These are phyloP conservation scores for Pyralis farinalis DNA, from an alignment of 2,888 invertebrate species.

Conservation along the genomic window DNA sequence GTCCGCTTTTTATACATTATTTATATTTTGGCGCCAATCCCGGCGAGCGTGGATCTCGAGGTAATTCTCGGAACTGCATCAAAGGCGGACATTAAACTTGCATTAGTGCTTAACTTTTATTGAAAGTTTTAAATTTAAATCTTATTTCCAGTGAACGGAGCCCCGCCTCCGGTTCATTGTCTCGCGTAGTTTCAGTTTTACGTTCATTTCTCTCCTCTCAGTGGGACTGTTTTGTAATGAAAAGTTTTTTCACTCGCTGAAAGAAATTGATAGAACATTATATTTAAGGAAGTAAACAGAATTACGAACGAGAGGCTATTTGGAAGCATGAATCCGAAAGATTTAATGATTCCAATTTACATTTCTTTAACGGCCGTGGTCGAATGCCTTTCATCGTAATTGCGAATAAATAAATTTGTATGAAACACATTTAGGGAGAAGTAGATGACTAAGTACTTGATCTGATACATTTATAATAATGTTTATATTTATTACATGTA, in stretches of 20 bases:
- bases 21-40: neutral
- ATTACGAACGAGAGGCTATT: no score
- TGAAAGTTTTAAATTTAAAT: conserved; percentile 51
- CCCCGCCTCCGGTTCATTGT: neutral
- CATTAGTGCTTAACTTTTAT: conserved; percentile 61
- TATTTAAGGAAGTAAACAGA: no score
- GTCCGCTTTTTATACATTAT: neutral
- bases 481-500: no score
- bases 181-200: neutral
- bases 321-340: no score
- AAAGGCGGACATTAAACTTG: conserved; percentile 65
- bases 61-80: conserved; percentile 54
- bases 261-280: no score
- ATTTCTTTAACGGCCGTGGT: no score
- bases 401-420: no score
- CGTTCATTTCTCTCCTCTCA: neutral
- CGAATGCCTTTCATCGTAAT: no score
- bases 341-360: no score
- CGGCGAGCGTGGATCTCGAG: conserved; percentile 2
- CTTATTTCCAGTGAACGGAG: conserved; percentile 14
- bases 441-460: no score
- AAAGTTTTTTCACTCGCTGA: neutral
- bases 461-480: no score
- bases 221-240: neutral
- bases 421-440: no score